A percentile compares a stretch with the other conserved stretches of the same genome.
Evolutionary conservation across 2,888 invertebrate genomes (phyloP).

Genomic region (Deroplatys truncata): DNA sequence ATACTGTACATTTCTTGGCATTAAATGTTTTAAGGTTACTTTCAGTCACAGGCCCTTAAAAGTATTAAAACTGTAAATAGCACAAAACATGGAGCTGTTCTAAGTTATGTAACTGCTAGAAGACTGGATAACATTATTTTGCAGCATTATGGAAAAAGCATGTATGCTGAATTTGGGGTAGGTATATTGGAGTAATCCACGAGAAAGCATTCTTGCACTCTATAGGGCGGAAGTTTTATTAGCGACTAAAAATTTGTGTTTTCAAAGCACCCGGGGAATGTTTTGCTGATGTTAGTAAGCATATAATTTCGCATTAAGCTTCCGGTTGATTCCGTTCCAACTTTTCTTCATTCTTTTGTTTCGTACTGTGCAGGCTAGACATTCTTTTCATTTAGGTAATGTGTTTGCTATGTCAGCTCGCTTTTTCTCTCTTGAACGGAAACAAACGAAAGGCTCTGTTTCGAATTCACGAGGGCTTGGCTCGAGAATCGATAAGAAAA

Average conservation of each 20-base stretch:
- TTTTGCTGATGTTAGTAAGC: not conserved
- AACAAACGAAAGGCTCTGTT: not conserved
- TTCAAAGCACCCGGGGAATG: not conserved
- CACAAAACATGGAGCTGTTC: no score
- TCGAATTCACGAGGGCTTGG: not conserved
- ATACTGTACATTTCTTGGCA: no score
- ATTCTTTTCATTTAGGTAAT: not conserved
- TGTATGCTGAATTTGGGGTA: no score
- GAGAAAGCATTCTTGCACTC: not conserved
- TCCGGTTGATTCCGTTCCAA: not conserved
- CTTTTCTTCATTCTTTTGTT: not conserved
- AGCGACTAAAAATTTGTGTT: not conserved
- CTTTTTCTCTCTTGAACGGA: not conserved
- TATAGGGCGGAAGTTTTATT: not conserved
- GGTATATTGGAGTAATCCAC: not conserved
- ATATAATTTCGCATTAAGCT: not conserved
- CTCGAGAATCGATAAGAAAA: not conserved
- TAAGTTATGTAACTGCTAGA: no score
- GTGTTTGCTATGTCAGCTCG: not conserved
- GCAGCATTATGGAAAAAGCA: no score
- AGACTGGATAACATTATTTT: no score
- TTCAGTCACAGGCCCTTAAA: no score
- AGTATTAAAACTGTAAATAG: no score
- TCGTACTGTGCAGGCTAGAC: not conserved
- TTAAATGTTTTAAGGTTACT: no score